Evolutionary conservation across 2,113 vertebrate genomes (phyloP), one percentile per base, ranked within the genome.

Genomic region (Murina feae): DNA sequence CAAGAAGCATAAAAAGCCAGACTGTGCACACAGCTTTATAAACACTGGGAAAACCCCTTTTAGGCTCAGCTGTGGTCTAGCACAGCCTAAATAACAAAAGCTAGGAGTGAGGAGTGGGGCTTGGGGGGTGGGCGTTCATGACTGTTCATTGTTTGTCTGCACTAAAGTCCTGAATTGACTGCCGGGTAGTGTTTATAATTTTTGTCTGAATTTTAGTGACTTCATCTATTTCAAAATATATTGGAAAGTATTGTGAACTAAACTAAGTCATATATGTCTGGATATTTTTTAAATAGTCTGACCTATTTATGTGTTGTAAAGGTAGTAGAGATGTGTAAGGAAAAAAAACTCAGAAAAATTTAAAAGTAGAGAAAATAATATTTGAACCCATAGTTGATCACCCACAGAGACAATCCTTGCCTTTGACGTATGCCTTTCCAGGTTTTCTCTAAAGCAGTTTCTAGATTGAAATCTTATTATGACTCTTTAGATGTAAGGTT

Each of bases 31-130:
- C 12, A 53, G n/a, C 21, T n/a, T 91, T 18, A 18, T 47, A 39
- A 81, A 30, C n/a, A 13, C 42, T 3, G 9, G 42, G 13, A 37
- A 72, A 63, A 39, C 3, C 42, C 35, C 20, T 9, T 23, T 32
- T 2, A 42, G 68, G n/a, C 30, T 90, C 60, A 14, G 74, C 20
- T 20, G 42, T 69, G 42, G 35, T 47, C 60, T 35, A 1, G 21
- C 4, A 2, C 12, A 42, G 72, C 7, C 83, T 53, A 23, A 21
- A 69, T 16, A 20, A 35, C 11, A 28, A n/a, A 39, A 2, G 5
- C 39, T 0, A 4, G 4, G 3, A 12, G n/a, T 18, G 1, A 2
- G 30, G 11, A 47, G 4, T 9, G 35, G 5, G n/a, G 2, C 9
- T 9, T 13, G 9, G 11, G 8, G 11, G 13, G 8, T 3, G 0